Conservation (phyloP, 30 jellyfish, hydroid and myxozoan genomes). For the Sanderia malayensis region DNA sequence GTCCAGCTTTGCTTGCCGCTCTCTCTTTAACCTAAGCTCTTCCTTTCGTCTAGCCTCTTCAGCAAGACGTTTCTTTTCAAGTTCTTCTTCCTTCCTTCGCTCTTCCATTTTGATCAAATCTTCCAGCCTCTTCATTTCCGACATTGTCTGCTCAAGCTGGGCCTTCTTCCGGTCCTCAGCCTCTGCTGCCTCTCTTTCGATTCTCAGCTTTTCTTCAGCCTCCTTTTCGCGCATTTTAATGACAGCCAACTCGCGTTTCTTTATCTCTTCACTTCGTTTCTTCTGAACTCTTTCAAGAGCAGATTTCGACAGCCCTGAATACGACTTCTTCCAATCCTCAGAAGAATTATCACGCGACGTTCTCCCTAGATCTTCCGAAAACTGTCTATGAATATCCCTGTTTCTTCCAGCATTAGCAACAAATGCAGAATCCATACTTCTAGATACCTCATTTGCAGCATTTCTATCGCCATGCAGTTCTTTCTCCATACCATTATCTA, state of each 20-base stretch:
- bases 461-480: neutral
- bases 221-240: slow-evolving; percentile 53
- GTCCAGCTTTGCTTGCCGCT: slow-evolving; percentile 45
- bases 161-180: slow-evolving; percentile 53
- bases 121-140: slow-evolving; percentile 58
- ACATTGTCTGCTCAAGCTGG: slow-evolving; percentile 11
- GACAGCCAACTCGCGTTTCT: slow-evolving; percentile 47
- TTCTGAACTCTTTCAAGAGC: slow-evolving; percentile 63
- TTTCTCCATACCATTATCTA: neutral
- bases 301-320: slow-evolving; percentile 62
- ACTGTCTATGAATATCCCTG: too few relatives aligned
- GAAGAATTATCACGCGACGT: neutral
- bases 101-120: slow-evolving; percentile 46
- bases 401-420: too few relatives aligned
- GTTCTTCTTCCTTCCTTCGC: slow-evolving; percentile 23
- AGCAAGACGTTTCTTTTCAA: neutral
- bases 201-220: slow-evolving; percentile 51
- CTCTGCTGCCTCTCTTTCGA: slow-evolving; percentile 46
- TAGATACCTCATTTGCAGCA: neutral
- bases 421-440: neutral
- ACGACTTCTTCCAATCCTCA: slow-evolving; percentile 15
- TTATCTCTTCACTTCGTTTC: slow-evolving; percentile 45
- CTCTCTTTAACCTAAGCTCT: slow-evolving; percentile 50
- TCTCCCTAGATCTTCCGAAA: neutral
- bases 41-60: slow-evolving; percentile 24